Conservation (phyloP, 35 echinoderm and acorn worm genomes). For the Ptychodera flava region DNA sequence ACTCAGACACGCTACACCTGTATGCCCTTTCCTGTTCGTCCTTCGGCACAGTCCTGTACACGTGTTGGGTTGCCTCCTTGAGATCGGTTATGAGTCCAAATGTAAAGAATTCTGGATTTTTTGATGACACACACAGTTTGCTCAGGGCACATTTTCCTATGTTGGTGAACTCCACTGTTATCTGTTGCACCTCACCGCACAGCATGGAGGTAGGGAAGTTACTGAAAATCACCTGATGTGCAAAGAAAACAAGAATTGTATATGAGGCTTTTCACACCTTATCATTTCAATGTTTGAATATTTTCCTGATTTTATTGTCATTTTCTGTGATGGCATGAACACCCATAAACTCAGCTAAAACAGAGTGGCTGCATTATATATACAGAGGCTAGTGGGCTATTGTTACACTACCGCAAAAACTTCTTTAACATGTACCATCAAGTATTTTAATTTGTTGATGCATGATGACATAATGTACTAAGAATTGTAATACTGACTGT, state of each 20-base stretch:
- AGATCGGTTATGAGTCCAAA: slow-evolving; percentile 65
- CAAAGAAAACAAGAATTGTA: slow-evolving; percentile 8
- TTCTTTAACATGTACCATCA: too few species aligned
- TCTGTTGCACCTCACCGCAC: slow-evolving; percentile 72
- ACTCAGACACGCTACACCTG: slow-evolving; percentile 57
- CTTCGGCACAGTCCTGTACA: slow-evolving; percentile 31
- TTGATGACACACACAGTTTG: slow-evolving; percentile 62
- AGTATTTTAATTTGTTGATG: too few species aligned
- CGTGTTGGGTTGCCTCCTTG: slow-evolving; percentile 4
- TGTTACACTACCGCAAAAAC: too few species aligned
- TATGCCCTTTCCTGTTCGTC: background rate
- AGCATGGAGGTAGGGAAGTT: slow-evolving; percentile 73
- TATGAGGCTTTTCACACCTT: too few species aligned
- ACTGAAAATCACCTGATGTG: slow-evolving; percentile 56
- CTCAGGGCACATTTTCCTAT: slow-evolving; percentile 58
- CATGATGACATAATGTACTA: too few species aligned
- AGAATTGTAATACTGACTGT: too few species aligned
- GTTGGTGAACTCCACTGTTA: slow-evolving; percentile 76
- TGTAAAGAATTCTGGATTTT: slow-evolving; percentile 87
- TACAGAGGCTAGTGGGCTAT: too few species aligned
- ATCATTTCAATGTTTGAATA: too few species aligned
- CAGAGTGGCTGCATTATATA: too few species aligned
- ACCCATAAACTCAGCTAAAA: too few species aligned
- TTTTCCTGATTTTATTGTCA: too few species aligned
- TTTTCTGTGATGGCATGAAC: too few species aligned